A percentile compares a stretch with the other conserved stretches of the same genome.
phyloP scores from a whole-genome alignment of 2,888 invertebrate genomes.

The Ophion obscuratus region DNA sequence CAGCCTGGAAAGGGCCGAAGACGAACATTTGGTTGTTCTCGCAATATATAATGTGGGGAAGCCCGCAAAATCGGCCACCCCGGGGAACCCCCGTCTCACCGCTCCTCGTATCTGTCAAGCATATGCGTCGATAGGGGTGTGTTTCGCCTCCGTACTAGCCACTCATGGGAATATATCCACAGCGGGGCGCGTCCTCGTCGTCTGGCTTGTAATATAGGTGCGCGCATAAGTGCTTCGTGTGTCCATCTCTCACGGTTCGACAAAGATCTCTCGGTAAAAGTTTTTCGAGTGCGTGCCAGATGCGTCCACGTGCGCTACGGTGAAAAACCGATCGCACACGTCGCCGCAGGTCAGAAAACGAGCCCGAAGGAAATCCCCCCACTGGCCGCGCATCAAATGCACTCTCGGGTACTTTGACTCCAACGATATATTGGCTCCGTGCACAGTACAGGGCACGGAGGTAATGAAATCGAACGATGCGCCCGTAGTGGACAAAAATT shows the following conservation, averaged over 20 bases:
- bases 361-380: slow-evolving; percentile 79
- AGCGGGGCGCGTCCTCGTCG: slow-evolving; percentile 42
- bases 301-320: slow-evolving; percentile 70
- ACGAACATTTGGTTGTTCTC: slow-evolving; percentile 47
- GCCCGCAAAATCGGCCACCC: slow-evolving; percentile 47
- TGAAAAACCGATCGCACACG: slow-evolving; percentile 25
- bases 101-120: slow-evolving; percentile 78
- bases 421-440: background rate
- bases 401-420: background rate
- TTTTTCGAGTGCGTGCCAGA: slow-evolving; percentile 77
- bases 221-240: slow-evolving; percentile 17
- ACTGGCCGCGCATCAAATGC: slow-evolving; percentile 27
- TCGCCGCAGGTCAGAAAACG: slow-evolving; percentile 27
- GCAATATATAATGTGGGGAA: slow-evolving; percentile 59
- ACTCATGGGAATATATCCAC: slow-evolving; percentile 26
- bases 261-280: slow-evolving; percentile 44
- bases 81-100: slow-evolving; percentile 62
- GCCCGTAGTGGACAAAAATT: no score
- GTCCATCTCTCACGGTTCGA: background rate
- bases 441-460: no score
- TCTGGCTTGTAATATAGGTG: slow-evolving; percentile 23
- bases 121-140: slow-evolving; percentile 81
- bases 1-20: slow-evolving; percentile 25
- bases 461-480: no score
- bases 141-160: slow-evolving; percentile 52